Evolutionary conservation across 2,888 invertebrate species (phyloP).

Genomic region (Coelopa pilipes): DNA sequence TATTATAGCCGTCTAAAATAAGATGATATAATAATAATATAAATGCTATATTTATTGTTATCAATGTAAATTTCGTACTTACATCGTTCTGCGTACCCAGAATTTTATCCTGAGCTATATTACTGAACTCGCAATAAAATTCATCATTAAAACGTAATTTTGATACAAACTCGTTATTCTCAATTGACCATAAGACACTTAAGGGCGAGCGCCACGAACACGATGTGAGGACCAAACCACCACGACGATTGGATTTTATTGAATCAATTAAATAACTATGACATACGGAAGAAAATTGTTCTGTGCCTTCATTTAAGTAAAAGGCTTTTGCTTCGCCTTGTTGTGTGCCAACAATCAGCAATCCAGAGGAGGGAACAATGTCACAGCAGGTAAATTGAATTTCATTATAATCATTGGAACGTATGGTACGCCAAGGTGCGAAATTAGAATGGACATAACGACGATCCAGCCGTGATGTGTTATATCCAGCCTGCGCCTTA

Average conservation of each 20-base stretch:
- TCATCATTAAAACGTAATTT: constrained; percentile 83
- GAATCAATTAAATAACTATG: constrained; percentile 90
- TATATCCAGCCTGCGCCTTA: constrained; percentile 70
- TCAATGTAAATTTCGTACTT: constrained; percentile 42
- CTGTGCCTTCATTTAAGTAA: constrained; percentile 84
- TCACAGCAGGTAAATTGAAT: constrained; percentile 81
- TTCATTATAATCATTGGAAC: constrained; percentile 71
- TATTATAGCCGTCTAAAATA: constrained; percentile 69
- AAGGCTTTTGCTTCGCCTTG: constrained; percentile 90
- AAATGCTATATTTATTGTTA: background rate
- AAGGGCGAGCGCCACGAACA: constrained; percentile 87
- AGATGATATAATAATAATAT: background rate
- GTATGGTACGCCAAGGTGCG: constrained; percentile 79
- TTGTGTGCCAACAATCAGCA: constrained; percentile 87
- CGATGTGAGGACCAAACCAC: constrained; percentile 83
- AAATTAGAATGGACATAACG: constrained; percentile 86
- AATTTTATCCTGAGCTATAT: constrained; percentile 83
- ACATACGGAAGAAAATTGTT: constrained; percentile 81
- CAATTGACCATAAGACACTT: constrained; percentile 67
- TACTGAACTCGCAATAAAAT: constrained; percentile 92
- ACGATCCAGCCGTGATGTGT: constrained; percentile 77
- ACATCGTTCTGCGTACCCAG: constrained; percentile 87
- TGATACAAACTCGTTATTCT: constrained; percentile 61
- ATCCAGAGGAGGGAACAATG: constrained; percentile 67
- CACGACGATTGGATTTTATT: constrained; percentile 79